Base-by-base conservation (phyloP, 2,797 vertebrate species). In the Pangasius sanitwongsei region DNA sequence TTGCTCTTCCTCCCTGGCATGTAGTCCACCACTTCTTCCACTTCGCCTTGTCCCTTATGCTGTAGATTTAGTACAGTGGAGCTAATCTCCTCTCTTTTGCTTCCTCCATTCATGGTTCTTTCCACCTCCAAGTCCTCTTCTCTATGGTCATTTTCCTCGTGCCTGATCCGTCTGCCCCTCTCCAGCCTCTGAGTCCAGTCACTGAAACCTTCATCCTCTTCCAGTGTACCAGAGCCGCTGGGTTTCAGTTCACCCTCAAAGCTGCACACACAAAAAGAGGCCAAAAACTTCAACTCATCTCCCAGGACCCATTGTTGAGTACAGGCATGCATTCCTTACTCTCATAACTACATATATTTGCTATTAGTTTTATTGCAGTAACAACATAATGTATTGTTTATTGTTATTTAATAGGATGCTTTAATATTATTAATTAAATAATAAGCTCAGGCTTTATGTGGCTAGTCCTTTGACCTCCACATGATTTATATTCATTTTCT, bases 141-240 rank as follows among this genome's bases (percentile, higher is more conserved):
- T 12, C 89, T 84, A 37, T 85, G 89, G 55, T 77, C 63, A 25
- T 93, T 95, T 89, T 95, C 92, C 44, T 93, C 92, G 48, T 93
- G 95, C 7, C 93, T 95, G 88, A 90, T 94, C 91, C 94, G 96
- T 77, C 92, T 96, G 89, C 88, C 94, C 83, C 91, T 96, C 92
- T 97, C 97, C 0, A 96, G 59, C 77, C 96, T 97, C 90, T 97
- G 98, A 37, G 97, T 97, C 98, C 98, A 98, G 93, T 99, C 98
- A 0, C 98, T 96, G 92, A 99, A 99, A 12, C 98, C 98, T 89
- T 99, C 98, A 0, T 99, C 98, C 86, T 99, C 98, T 16, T 98
- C 98, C 92, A 96, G 92, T 61, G 96, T 95, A 0, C 93, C 94
- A 2, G 93, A 92, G 86, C 94, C 91, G 0, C 93, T 92, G 7